These are phyloP conservation scores for Gastrophysa polygoni DNA, from an alignment of 2,888 invertebrate genomes.

Conservation along the genomic window DNA sequence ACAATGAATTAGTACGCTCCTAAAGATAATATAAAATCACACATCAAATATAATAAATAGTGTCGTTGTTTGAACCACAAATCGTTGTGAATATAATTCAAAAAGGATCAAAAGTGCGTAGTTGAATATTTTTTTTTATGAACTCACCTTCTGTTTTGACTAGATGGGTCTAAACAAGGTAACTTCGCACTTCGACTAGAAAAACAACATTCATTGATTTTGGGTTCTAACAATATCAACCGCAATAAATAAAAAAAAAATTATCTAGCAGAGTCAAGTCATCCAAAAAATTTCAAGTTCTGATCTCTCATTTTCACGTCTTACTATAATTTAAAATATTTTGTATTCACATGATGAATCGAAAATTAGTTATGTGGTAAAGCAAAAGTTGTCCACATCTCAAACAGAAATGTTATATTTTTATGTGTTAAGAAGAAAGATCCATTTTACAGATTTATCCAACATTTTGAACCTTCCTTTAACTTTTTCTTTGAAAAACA, in stretches of 20 bases:
- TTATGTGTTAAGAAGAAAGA: too few relatives aligned
- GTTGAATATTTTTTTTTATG: too few relatives aligned
- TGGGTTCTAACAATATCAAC: background rate
- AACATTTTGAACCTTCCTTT: too few relatives aligned
- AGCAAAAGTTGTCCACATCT: too few relatives aligned
- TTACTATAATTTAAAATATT: background rate
- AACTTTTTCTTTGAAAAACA: too few relatives aligned
- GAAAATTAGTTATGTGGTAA: too few relatives aligned
- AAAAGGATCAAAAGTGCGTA: too few relatives aligned
- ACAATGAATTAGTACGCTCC: constrained; percentile 10
- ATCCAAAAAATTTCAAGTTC: background rate
- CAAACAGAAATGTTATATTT: too few relatives aligned
- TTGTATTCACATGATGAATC: background rate
- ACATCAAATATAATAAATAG: constrained; percentile 3
- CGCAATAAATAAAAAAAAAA: background rate
- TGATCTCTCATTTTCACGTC: background rate
- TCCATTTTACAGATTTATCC: too few relatives aligned
- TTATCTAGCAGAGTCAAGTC: background rate
- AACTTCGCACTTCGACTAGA: background rate
- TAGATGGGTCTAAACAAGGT: too few relatives aligned
- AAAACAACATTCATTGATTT: background rate
- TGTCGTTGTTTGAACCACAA: background rate
- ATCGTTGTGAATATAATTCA: background rate
- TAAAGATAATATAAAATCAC: constrained; percentile 11
- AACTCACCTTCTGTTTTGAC: too few relatives aligned